These are phyloP conservation scores for Lagorchestes hirsutus DNA, from an alignment of 2,797 vertebrate species.

Conservation along the genomic window DNA sequence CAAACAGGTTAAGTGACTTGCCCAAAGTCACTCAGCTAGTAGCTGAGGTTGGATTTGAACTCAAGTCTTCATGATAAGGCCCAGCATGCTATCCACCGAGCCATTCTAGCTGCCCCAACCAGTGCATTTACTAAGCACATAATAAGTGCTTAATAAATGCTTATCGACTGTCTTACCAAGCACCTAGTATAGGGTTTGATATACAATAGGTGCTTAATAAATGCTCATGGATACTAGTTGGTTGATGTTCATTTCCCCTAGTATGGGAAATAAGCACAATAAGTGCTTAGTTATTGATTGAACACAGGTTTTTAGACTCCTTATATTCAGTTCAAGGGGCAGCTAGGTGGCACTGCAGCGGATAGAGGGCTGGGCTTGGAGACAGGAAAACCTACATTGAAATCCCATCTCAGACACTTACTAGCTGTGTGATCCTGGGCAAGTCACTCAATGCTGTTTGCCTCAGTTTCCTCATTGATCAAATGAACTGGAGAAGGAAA, in stretches of 20 bases:
- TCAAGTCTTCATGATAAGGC: neutral
- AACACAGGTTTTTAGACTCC: neutral
- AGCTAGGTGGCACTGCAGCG: neutral
- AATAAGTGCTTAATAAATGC: neutral
- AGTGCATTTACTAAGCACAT: neutral
- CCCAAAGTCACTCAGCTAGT: neutral
- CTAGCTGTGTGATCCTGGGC: neutral
- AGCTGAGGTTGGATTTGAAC: neutral
- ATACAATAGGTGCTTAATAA: neutral
- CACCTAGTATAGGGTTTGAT: neutral
- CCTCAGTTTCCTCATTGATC: neutral
- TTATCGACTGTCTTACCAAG: neutral
- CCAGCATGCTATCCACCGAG: neutral
- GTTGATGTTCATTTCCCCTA: neutral
- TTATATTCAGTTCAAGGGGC: neutral
- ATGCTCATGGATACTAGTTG: neutral
- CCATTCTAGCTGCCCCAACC: neutral
- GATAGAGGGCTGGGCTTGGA: neutral
- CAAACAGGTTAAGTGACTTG: neutral
- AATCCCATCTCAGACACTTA: neutral
- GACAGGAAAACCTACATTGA: neutral
- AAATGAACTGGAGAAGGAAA: neutral
- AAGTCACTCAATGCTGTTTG: neutral
- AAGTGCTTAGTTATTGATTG: neutral
- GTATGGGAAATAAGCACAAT: neutral